Percentiles rank a stretch among this genome's conserved stretches.
Conservation (phyloP, 37 sponge, comb jelly and placozoan genomes). For the Mnemiopsis leidyi region DNA sequence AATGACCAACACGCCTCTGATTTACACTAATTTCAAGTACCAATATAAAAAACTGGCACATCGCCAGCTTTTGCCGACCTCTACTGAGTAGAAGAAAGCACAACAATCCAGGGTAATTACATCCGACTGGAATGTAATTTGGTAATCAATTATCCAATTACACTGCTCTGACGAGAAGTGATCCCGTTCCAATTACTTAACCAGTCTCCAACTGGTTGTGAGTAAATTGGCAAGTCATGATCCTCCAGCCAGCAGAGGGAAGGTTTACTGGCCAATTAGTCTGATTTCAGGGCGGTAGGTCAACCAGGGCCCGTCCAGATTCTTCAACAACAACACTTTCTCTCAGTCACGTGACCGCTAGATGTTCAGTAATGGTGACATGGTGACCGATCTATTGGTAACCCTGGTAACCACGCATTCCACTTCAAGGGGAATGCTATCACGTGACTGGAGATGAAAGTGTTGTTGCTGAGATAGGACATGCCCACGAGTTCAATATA, state of each 20-base stretch:
- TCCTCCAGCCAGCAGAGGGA: not conserved
- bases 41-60: not conserved
- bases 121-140: no score
- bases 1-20: not conserved
- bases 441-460: no score
- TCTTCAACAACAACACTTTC: not conserved
- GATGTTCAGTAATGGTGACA: no score
- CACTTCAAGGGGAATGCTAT: no score
- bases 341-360: no score
- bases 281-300: not conserved
- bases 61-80: not conserved
- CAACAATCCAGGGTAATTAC: not conserved
- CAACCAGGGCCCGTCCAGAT: not conserved
- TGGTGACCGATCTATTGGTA: no score
- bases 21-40: not conserved
- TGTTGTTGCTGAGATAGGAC: no score
- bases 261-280: not conserved
- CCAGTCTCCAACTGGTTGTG: not conserved
- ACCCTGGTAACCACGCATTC: no score
- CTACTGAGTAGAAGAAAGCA: not conserved
- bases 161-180: no score
- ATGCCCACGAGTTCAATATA: no score
- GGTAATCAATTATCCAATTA: no score
- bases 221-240: not conserved
- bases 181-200: no score